phyloP scores from a whole-genome alignment of 2,797 vertebrate species.

The Pachyuromys duprasi region DNA sequence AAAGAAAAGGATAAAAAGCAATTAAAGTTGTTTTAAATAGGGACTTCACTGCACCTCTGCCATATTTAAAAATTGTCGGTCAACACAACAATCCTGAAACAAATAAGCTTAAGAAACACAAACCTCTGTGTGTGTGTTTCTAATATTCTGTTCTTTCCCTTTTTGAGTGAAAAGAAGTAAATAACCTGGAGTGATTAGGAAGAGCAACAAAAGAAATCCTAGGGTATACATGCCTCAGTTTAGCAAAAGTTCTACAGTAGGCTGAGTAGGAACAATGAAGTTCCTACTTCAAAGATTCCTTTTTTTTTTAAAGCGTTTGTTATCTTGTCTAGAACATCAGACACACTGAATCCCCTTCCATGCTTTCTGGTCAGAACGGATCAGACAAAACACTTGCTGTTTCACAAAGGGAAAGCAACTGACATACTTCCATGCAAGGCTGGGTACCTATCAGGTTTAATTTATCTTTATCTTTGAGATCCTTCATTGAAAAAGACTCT shows the following conservation, averaged over 20 bases:
- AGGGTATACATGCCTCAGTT: background rate
- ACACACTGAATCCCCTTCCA: background rate
- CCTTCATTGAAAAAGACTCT: conserved; percentile 57
- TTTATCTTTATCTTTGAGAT: conserved; percentile 70
- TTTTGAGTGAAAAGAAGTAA: conserved; percentile 37
- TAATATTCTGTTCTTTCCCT: background rate
- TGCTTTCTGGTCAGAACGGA: conserved; percentile 48
- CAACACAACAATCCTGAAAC: conserved; percentile 15
- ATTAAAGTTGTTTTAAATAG: background rate
- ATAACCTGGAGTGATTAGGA: conserved; percentile 18
- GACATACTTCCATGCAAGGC: conserved; percentile 30
- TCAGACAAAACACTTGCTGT: conserved; percentile 55
- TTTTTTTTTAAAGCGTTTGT: conserved; percentile 48
- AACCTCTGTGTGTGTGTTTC: background rate
- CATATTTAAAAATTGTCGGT: background rate
- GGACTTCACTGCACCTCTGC: background rate
- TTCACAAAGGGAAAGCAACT: conserved; percentile 64
- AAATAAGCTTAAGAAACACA: conserved; percentile 25
- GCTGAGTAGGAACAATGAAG: background rate
- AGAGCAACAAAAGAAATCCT: background rate
- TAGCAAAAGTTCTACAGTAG: conserved; percentile 15
- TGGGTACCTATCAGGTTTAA: conserved; percentile 18
- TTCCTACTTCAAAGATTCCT: conserved; percentile 44
- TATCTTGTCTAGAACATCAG: conserved; percentile 13
- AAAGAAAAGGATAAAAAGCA: conserved; percentile 17